Evolutionary conservation across 2,113 vertebrate species (phyloP).

Genomic region (Lynx canadensis): DNA sequence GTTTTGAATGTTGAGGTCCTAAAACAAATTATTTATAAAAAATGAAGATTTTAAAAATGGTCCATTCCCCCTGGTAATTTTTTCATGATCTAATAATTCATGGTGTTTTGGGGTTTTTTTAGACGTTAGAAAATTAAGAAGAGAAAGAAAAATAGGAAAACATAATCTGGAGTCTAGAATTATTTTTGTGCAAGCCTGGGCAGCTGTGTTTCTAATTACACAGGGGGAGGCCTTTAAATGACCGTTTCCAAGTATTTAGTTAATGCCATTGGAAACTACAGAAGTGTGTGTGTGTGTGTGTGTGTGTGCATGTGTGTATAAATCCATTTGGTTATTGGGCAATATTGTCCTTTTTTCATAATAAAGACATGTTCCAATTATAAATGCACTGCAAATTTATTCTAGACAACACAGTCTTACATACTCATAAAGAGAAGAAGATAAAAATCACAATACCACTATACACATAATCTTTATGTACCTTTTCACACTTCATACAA

Average conservation of each 20-base stretch:
- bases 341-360: slow-evolving; percentile 6
- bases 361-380: not conserved
- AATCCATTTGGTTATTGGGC: not conserved
- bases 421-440: not conserved
- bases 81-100: slow-evolving; percentile 73
- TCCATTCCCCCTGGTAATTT: slow-evolving; percentile 68
- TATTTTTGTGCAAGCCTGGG: not conserved
- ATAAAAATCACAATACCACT: not conserved
- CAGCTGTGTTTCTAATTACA: slow-evolving; percentile 78
- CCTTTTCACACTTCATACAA: not conserved
- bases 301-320: not conserved
- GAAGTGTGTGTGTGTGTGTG: not conserved
- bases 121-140: slow-evolving; percentile 73
- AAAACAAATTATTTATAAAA: slow-evolving; percentile 77
- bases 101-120: slow-evolving; percentile 35
- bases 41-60: slow-evolving; percentile 51
- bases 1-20: slow-evolving; percentile 55
- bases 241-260: slow-evolving; percentile 51
- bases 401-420: not conserved
- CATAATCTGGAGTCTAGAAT: slow-evolving; percentile 59
- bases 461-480: not conserved
- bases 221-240: slow-evolving; percentile 15
- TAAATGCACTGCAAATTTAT: not conserved
- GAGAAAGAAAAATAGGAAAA: slow-evolving; percentile 66
- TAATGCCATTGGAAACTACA: slow-evolving; percentile 49